These are phyloP conservation scores for Acridotheres tristis DNA, from an alignment of 2,797 vertebrate species.

Conservation along the genomic window DNA sequence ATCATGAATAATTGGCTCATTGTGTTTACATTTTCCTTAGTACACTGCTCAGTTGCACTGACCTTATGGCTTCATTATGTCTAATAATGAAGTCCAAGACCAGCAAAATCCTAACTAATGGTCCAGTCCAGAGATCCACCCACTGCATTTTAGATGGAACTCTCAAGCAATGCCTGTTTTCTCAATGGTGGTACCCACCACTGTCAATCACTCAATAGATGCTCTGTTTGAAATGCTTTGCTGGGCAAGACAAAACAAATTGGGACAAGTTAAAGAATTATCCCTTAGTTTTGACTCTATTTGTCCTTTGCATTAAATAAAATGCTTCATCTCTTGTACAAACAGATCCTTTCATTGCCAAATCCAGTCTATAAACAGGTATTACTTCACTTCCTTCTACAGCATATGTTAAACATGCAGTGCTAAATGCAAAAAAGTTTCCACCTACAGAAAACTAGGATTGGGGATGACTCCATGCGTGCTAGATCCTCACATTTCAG, in stretches of 20 bases:
- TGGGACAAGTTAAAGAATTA: not conserved
- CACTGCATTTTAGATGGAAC: not conserved
- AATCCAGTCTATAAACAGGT: not conserved
- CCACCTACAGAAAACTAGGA: not conserved
- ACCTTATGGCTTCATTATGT: slow-evolving; percentile 12
- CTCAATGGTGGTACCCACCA: not conserved
- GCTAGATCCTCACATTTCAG: not conserved
- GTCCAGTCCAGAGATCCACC: not conserved
- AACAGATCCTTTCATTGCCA: not conserved
- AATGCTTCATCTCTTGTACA: not conserved
- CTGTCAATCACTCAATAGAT: not conserved
- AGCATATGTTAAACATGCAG: not conserved
- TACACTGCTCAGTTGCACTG: not conserved
- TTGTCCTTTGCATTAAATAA: not conserved
- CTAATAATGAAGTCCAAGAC: not conserved
- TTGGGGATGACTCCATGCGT: not conserved
- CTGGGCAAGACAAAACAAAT: not conserved
- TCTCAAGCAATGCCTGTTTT: not conserved
- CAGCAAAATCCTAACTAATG: not conserved
- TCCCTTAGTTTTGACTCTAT: not conserved
- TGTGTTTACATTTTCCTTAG: slow-evolving; percentile 33
- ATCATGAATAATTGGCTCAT: not conserved
- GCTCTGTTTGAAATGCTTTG: not conserved
- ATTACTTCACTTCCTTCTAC: not conserved
- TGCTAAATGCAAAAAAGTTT: not conserved